Evolutionary conservation across 2,888 invertebrate species (phyloP), one percentile per base, ranked within the genome.

Genomic region (Fragum whitleyi): DNA sequence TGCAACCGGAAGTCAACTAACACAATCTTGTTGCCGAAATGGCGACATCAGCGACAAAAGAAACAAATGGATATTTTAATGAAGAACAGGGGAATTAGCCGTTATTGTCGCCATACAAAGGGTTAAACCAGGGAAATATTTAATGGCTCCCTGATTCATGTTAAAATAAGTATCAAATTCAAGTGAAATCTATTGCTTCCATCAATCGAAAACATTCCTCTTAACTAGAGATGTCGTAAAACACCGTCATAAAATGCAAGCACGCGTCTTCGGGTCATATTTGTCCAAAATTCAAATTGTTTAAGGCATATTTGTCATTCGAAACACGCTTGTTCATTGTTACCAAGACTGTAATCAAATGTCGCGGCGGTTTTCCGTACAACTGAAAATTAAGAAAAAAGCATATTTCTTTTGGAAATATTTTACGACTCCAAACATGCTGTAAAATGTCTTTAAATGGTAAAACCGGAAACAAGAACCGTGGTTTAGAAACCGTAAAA

Each of bases 91-190:
- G 65, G 65, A 65, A 65, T 65, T 65, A 9, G 11, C 0, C 39
- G 42, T 42, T 42, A 42, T 42, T 65, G 65, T 65, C 65, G 16
- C n/a, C 7, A 21, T 21, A 65, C 65, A 61, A 32, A 32, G 65
- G 65, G 65, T 65, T 65, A 65, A 62, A 65, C 42, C 36, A 65
- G 36, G 23, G 65, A 65, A 65, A 65, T 65, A 32, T 65, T 62
- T 65, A 65, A 65, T 23, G 65, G 42, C 42, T 42, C 65, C 65
- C 65, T 42, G 65, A 65, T 42, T 65, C 65, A 65, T 65, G 65
- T 65, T 65, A 65, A 65, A 65, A 65, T 65, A 65, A 65, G 65
- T 65, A 65, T 65, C 65, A 65, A 65, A 65, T 65, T 65, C 42
- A 65, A 65, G 65, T 65, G 65, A 42, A 65, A 65, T 65, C 19